phyloP scores from a whole-genome alignment of 2,888 invertebrate species.

The Cephus spinipes region DNA sequence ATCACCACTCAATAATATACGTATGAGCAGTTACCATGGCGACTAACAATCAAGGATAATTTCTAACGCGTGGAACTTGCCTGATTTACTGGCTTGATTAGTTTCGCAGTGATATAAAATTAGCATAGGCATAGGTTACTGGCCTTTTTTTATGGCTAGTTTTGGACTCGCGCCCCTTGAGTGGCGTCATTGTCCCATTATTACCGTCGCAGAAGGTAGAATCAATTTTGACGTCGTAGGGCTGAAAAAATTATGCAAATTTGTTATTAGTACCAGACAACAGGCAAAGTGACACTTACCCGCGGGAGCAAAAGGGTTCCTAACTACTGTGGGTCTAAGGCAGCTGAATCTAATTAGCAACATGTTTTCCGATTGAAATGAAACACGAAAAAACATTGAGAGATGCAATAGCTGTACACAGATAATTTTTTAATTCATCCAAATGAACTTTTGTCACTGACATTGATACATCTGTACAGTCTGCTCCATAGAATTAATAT shows the following conservation, averaged over 20 bases:
- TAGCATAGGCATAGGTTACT: constrained; percentile 57
- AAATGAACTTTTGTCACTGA: neutral
- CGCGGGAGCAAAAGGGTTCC: neutral
- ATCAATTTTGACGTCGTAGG: constrained; percentile 40
- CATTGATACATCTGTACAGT: neutral
- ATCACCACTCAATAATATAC: neutral
- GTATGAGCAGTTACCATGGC: neutral
- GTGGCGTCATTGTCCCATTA: constrained; percentile 42
- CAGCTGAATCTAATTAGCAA: no score
- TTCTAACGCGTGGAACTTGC: neutral
- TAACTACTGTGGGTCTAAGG: neutral
- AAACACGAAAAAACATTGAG: neutral
- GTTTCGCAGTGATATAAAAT: constrained; percentile 58
- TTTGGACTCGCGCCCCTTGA: constrained; percentile 30
- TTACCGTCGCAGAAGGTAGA: constrained; percentile 31
- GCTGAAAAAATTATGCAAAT: constrained; percentile 55
- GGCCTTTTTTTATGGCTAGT: constrained; percentile 50
- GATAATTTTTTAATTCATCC: neutral
- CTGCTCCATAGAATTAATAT: neutral
- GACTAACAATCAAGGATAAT: neutral
- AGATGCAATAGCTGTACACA: neutral
- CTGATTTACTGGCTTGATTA: constrained; percentile 54
- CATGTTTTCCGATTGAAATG: neutral
- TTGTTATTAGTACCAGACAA: constrained; percentile 44
- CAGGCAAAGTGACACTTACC: neutral